Percentiles rank a stretch among this genome's conserved stretches.
These are phyloP conservation scores for Agrotis clavis DNA, from an alignment of 2,888 invertebrate species.

Conservation along the genomic window DNA sequence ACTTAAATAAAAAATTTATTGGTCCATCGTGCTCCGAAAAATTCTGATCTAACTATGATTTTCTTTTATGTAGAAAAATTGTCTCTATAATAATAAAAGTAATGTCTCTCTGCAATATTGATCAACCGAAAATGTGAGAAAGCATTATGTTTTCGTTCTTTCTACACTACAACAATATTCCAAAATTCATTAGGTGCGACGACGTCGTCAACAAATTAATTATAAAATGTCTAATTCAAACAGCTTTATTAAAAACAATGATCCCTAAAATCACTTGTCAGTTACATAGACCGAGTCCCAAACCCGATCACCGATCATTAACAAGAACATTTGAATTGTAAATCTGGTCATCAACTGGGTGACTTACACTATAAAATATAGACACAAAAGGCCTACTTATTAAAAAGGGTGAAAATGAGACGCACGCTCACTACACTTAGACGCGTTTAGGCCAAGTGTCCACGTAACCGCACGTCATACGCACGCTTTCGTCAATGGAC, in stretches of 20 bases:
- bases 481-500: too few species aligned
- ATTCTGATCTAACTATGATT: too few species aligned
- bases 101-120: background rate
- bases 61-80: background rate
- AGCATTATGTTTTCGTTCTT: background rate
- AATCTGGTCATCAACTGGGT: conserved; percentile 62
- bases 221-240: background rate
- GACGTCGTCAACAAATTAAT: too few species aligned
- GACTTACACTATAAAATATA: conserved; percentile 31
- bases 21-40: too few species aligned
- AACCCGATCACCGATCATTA: conserved; percentile 58
- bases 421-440: background rate
- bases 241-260: background rate
- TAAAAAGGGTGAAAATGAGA: background rate
- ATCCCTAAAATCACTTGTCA: conserved; percentile 36
- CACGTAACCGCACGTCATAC: too few species aligned
- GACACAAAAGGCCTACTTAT: background rate
- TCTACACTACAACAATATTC: background rate
- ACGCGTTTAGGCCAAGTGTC: too few species aligned
- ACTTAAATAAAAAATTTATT: too few species aligned
- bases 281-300: conserved; percentile 23
- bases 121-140: background rate
- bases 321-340: conserved; percentile 69
- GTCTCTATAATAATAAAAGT: background rate
- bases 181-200: background rate